Percentiles rank a stretch among this genome's conserved stretches.
Conservation (phyloP, 2,888 invertebrate genomes). For the Agrochola lychnidis region DNA sequence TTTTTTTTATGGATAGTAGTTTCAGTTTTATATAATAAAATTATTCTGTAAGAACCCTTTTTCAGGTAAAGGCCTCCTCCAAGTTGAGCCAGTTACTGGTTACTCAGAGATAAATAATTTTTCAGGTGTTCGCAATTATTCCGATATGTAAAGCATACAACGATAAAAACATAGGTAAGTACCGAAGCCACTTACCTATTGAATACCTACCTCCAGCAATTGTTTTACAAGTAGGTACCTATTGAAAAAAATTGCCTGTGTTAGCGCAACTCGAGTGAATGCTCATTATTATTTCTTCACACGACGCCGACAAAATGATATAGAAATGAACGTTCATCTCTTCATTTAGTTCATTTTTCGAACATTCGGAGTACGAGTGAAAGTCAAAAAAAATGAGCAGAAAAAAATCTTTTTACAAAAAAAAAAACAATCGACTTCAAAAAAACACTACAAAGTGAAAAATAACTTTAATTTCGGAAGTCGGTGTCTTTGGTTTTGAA, state of each 20-base stretch:
- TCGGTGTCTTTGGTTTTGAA: too few relatives aligned
- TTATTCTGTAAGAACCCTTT: too few relatives aligned
- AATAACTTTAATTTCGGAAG: too few relatives aligned
- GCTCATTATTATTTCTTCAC: neutral
- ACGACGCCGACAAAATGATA: neutral
- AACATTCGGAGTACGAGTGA: neutral
- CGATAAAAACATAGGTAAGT: slow-evolving; percentile 40
- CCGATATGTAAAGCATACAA: slow-evolving; percentile 22
- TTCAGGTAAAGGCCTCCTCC: too few relatives aligned
- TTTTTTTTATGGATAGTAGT: too few relatives aligned
- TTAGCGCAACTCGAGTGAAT: neutral
- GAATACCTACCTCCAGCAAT: neutral
- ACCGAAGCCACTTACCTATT: neutral
- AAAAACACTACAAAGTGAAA: too few relatives aligned
- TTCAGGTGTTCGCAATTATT: slow-evolving; percentile 26
- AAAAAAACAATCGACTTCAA: too few relatives aligned
- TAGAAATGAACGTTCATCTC: neutral
- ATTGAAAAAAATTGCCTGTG: neutral
- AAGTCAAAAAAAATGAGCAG: neutral
- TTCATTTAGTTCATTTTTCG: too few relatives aligned
- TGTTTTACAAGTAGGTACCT: neutral
- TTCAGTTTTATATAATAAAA: too few relatives aligned
- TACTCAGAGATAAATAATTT: slow-evolving; percentile 2
- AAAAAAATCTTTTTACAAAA: too few relatives aligned
- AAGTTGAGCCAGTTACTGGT: too few relatives aligned